phyloP scores from a whole-genome alignment of 2,797 vertebrate species.

The Carapus acus region DNA sequence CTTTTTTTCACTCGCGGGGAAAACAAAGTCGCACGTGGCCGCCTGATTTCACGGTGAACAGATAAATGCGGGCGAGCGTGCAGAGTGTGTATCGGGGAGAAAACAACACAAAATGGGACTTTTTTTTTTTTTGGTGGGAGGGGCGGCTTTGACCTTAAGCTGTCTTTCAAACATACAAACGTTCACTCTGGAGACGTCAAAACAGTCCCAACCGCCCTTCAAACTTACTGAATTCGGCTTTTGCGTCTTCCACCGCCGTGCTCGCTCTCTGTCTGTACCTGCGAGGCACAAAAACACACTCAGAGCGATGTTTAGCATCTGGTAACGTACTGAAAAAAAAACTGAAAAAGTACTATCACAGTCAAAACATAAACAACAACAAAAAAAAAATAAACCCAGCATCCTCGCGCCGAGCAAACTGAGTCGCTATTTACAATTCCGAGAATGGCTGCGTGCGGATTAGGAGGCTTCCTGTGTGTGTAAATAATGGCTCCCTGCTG shows the following conservation, averaged over 20 bases:
- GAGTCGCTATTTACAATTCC: constrained; percentile 20
- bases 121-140: too few species aligned
- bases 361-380: too few species aligned
- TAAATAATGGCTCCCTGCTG: constrained; percentile 14
- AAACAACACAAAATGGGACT: not conserved
- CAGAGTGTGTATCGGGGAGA: constrained; percentile 11
- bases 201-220: not conserved
- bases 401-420: constrained; percentile 4
- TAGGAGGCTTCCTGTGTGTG: constrained; percentile 4
- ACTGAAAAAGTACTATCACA: constrained; percentile 9
- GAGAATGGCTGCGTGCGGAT: constrained; percentile 5
- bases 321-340: not conserved
- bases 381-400: not conserved
- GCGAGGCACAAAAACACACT: constrained; percentile 34
- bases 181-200: not conserved
- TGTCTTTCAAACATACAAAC: not conserved
- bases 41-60: constrained; percentile 21
- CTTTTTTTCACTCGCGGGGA: constrained; percentile 30
- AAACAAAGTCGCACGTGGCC: constrained; percentile 34
- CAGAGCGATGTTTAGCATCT: too few species aligned
- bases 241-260: constrained; percentile 66
- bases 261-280: constrained; percentile 71
- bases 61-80: constrained; percentile 15
- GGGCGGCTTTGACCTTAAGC: constrained; percentile 5
- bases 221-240: constrained; percentile 73